Evolutionary conservation across 2,113 vertebrate genomes (phyloP), one percentile per base, ranked within the genome.

Genomic region (Empidonax traillii): DNA sequence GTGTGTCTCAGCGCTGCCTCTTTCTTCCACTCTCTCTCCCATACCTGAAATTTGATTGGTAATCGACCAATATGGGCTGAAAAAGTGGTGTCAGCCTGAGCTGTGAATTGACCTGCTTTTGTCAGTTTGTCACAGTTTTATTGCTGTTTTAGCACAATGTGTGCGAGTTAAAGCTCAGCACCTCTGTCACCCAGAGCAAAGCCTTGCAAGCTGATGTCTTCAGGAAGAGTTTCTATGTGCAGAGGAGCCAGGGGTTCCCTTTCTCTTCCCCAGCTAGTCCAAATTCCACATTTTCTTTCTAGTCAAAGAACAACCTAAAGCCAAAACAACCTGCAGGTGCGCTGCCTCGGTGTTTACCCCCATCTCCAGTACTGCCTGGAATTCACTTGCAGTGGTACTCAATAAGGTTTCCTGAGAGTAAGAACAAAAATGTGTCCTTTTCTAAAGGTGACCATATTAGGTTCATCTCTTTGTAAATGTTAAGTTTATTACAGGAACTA

Each of bases 51-150:
- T 94, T 93, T 95, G 91, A 85, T 81, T 95, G 87, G 85, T 88
- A 93, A 94, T 96, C 6, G 12, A 94, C 92, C 59, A 69, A 71
- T 41, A 88, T 39, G 59, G 92, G 85, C 82, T 95, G 95, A 39
- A 96, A 88, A 94, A 90, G 71, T 63, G 76, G 93, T 93, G 91
- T 94, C 63, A 88, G 85, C 79, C 90, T 59, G 80, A 93, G 85
- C 91, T 96, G 95, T 91, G 95, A 96, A 95, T 91, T 93, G 93
- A 94, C 93, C 87, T 87, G 90, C 89, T 96, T 96, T 93, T 96
- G 87, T 85, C 94, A 86, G 81, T 91, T 93, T 95, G 81, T 83
- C 93, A 95, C 82, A 59, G 68, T 83, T 94, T 94, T 90, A 95
- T 74, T 92, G 80, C 83, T 95, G 76, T 90, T 89, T 95, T 96